Conservation (phyloP, 2,797 vertebrate genomes). For the Anabacerthia variegaticeps region DNA sequence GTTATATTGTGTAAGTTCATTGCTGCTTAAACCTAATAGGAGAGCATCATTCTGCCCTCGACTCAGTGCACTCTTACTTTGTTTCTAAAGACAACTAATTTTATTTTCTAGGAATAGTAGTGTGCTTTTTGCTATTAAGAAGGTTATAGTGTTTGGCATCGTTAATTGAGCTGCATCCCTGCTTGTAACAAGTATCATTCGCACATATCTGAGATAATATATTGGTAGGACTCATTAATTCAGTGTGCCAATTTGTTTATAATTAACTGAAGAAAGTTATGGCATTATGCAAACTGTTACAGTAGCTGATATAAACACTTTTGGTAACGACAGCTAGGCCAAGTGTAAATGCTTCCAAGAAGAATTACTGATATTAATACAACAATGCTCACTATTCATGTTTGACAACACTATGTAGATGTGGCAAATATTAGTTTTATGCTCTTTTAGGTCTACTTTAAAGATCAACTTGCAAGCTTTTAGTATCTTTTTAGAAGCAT, state of each 20-base stretch:
- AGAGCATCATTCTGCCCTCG: neutral
- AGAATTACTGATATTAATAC: constrained; percentile 58
- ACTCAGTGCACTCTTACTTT: neutral
- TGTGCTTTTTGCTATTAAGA: neutral
- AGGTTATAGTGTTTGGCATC: neutral
- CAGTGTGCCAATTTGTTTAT: constrained; percentile 66
- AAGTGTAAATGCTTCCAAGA: constrained; percentile 64
- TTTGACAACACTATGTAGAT: constrained; percentile 51
- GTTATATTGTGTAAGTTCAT: neutral
- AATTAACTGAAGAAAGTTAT: constrained; percentile 71
- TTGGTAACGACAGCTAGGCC: constrained; percentile 43
- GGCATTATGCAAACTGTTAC: constrained; percentile 63
- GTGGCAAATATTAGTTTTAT: neutral
- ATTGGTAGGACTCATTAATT: constrained; percentile 61
- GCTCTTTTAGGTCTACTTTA: constrained; percentile 14
- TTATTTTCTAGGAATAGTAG: neutral
- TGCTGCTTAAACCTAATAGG: neutral
- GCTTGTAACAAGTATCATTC: constrained; percentile 20
- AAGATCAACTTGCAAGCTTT: neutral
- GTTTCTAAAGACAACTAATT: neutral
- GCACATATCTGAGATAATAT: constrained; percentile 37
- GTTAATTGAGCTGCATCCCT: constrained; percentile 11
- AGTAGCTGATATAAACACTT: constrained; percentile 65
- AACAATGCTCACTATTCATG: neutral
- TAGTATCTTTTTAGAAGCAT: neutral